A percentile compares a stretch with the other conserved stretches of the same genome.
These are phyloP conservation scores for Cathartes aura DNA, from an alignment of 2,113 vertebrate species.

Conservation along the genomic window DNA sequence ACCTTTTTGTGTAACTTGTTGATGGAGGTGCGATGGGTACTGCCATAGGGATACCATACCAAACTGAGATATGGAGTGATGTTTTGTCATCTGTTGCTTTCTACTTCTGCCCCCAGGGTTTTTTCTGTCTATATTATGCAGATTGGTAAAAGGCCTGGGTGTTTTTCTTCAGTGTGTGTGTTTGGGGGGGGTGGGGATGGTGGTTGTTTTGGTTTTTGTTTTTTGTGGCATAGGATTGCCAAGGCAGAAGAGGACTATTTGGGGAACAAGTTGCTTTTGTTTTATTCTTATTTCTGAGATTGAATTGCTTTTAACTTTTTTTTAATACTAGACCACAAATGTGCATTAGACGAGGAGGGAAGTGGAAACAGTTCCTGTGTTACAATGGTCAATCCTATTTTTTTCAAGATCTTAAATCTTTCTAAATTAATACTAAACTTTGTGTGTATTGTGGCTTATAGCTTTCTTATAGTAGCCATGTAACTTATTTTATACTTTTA, in stretches of 20 bases:
- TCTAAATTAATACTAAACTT: not conserved
- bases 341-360: not conserved
- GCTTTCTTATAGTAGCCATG: not conserved
- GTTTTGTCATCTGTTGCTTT: not conserved
- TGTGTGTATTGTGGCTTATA: not conserved
- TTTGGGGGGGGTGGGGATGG: not conserved
- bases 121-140: not conserved
- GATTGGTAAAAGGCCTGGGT: not conserved
- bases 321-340: not conserved
- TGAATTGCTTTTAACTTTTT: not conserved
- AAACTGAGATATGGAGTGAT: not conserved
- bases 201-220: not conserved
- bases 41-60: accelerated
- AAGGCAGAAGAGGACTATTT: not conserved
- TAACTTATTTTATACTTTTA: not conserved
- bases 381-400: not conserved
- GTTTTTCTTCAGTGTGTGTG: not conserved
- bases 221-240: not conserved
- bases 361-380: not conserved
- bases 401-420: not conserved
- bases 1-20: not conserved
- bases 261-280: not conserved
- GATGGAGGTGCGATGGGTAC: not conserved
- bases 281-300: not conserved
- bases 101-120: not conserved